These are phyloP conservation scores for Scrobipalpa atriplicella DNA, from an alignment of 2,888 invertebrate species.

Conservation along the genomic window DNA sequence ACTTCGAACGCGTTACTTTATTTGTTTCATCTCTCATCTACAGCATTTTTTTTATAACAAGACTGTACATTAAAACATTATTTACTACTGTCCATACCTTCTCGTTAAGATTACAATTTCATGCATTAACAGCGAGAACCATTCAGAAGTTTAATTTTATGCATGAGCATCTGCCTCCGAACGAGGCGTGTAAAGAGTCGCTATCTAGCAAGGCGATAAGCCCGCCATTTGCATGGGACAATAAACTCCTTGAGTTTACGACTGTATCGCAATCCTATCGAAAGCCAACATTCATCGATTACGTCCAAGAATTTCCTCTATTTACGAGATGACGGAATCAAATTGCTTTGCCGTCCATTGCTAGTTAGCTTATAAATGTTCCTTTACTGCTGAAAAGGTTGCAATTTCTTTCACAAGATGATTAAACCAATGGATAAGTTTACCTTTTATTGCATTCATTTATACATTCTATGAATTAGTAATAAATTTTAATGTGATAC, in stretches of 20 bases:
- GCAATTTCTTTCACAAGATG: not conserved
- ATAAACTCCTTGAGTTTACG: conserved; percentile 21
- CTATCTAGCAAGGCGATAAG: conserved; percentile 23
- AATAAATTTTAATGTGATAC: too few species aligned
- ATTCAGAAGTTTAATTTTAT: conserved; percentile 7
- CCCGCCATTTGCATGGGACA: conserved; percentile 20
- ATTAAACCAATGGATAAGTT: not conserved
- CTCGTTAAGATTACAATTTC: not conserved
- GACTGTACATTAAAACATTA: not conserved
- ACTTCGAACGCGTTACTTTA: too few species aligned
- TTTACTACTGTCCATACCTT: not conserved
- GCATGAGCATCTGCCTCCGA: conserved; percentile 16
- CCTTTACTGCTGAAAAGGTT: conserved; percentile 4
- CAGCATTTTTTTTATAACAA: not conserved
- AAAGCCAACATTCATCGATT: conserved; percentile 1
- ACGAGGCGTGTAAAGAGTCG: conserved; percentile 8
- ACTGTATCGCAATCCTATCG: conserved; percentile 16
- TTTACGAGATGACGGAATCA: conserved; percentile 3
- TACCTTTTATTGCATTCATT: too few species aligned
- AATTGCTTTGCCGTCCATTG: not conserved
- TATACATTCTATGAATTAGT: too few species aligned
- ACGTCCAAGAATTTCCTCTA: not conserved
- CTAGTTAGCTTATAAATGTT: not conserved
- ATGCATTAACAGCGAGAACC: not conserved
- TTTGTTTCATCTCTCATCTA: too few species aligned